Base-by-base conservation (phyloP, 1,140 invertebrate genomes). In the Cotesia vestalis region DNA sequence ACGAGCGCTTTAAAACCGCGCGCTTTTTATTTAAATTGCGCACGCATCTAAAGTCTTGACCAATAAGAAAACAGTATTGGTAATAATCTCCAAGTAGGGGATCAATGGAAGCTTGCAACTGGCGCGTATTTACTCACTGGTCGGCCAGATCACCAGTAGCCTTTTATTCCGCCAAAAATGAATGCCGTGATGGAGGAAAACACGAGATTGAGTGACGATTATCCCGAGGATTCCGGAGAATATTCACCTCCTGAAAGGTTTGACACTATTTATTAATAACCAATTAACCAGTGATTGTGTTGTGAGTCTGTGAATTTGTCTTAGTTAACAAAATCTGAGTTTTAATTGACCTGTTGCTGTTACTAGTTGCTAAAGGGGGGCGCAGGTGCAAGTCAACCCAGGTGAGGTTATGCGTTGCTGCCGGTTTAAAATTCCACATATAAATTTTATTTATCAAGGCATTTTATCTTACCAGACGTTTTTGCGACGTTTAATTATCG, bases 91-190 rank as follows among this genome's bases (percentile, higher is more conserved):
- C 40, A 46, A 46, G 40, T 46, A 46, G 40, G 40, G 40, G 40
- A 46, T 46, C 38, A 46, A 66, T 51, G 8, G 35, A 46, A 66
- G 66, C 66, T 34, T 12, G 20, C 66, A 55, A 59, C 68, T 59
- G 68, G 68, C 59, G 57, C 57, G 12, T 34, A 8, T 20, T 64
- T 20, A n/a, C 11, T 35, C 40, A 36, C 62, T 4, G 1, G 20
- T 8, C 11, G 9, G n/a, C 59, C 51, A 34, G 6, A 17, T 53
- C 12, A 53, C 53, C 40, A 63, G 61, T 71, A 66, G 59, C 27
- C 38, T 55, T 71, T 71, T 70, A 71, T 66, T 71, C 62, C 69
- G 69, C 61, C 69, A 66, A 71, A 71, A 71, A 71, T 64, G 62
- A 71, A 71, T 71, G 52, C 69, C 17, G 69, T 51, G 46, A 61